Evolutionary conservation across 2,797 vertebrate genomes (phyloP).

Genomic region (Oceanodroma leucorhoa): DNA sequence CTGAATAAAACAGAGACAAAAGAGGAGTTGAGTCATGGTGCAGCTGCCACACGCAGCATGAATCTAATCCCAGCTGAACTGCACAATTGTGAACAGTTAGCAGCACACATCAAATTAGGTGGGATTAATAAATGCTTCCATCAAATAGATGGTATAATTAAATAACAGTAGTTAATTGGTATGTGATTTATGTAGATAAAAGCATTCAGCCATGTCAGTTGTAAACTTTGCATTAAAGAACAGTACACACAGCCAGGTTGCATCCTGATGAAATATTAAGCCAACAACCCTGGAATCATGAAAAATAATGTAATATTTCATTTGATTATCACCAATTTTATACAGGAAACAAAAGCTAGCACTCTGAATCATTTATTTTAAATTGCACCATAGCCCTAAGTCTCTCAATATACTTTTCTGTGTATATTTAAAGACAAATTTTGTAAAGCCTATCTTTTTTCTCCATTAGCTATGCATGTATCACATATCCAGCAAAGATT

Average conservation of each 20-base stretch:
- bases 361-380: background rate
- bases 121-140: slow-evolving; percentile 83
- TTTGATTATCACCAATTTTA: background rate
- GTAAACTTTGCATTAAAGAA: slow-evolving; percentile 52
- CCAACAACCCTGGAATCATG: background rate
- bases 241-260: background rate
- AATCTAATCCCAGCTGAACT: slow-evolving; percentile 65
- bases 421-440: background rate
- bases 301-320: background rate
- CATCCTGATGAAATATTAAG: background rate
- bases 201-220: slow-evolving; percentile 68
- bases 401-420: background rate
- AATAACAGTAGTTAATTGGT: slow-evolving; percentile 89
- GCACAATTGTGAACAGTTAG: slow-evolving; percentile 37
- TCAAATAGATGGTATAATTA: slow-evolving; percentile 85
- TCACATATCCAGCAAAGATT: background rate
- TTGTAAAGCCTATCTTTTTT: background rate
- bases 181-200: slow-evolving; percentile 82
- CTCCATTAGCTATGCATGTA: background rate
- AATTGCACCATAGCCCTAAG: background rate
- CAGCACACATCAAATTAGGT: slow-evolving; percentile 76
- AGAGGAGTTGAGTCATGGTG: slow-evolving; percentile 15
- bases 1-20: slow-evolving; percentile 43
- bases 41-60: slow-evolving; percentile 67
- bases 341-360: background rate